Percentiles rank a stretch among this genome's conserved stretches.
Evolutionary conservation across 2,888 invertebrate species (phyloP).

Genomic region (Molorchus minor): DNA sequence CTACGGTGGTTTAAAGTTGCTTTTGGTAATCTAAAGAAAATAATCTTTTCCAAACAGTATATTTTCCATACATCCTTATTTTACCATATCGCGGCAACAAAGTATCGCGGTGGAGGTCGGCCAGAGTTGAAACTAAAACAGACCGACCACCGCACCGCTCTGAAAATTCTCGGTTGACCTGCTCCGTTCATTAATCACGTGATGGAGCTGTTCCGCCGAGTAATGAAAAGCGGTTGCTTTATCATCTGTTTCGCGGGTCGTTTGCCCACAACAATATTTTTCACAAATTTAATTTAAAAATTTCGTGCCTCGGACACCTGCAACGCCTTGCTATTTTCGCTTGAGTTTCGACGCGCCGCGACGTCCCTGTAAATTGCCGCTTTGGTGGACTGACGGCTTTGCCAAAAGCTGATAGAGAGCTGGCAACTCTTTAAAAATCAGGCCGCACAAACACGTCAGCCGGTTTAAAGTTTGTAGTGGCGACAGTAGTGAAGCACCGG

Average conservation of each 20-base stretch:
- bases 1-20: no score
- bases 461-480: no score
- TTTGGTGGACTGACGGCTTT: neutral
- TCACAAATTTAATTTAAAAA: conserved; percentile 46
- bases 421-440: no score
- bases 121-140: conserved; percentile 41
- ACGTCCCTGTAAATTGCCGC: conserved; percentile 10
- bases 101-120: conserved; percentile 21
- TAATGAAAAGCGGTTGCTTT: conserved; percentile 55
- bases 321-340: conserved; percentile 9
- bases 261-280: conserved; percentile 52
- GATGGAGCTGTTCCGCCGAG: conserved; percentile 48
- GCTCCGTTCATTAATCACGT: conserved; percentile 54
- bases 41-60: no score
- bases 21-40: no score
- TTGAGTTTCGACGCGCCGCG: conserved; percentile 2
- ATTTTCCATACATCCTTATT: conserved; percentile 4
- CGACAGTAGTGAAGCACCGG: no score
- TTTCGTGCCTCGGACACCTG: conserved; percentile 19
- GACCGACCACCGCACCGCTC: no score
- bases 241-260: conserved; percentile 55
- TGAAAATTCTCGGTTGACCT: conserved; percentile 55
- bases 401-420: no score
- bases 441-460: no score
- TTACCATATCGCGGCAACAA: neutral